These are phyloP conservation scores for Psephotus haematonotus DNA, from an alignment of 2,113 vertebrate species.

Conservation along the genomic window DNA sequence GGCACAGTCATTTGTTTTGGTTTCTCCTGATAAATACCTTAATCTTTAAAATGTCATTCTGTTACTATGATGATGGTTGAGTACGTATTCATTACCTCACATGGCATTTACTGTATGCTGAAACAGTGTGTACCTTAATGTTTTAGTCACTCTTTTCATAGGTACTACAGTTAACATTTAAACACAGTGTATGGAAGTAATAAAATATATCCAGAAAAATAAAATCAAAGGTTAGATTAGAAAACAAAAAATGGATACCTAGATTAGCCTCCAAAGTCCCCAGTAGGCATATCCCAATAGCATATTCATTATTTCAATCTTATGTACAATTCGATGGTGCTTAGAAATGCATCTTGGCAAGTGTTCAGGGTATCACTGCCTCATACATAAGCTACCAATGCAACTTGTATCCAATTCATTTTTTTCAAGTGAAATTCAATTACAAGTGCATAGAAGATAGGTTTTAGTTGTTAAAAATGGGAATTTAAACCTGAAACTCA, in stretches of 20 bases:
- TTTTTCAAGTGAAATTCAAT: neutral
- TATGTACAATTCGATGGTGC: neutral
- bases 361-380: neutral
- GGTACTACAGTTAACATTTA: neutral
- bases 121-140: too few species aligned
- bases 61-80: neutral
- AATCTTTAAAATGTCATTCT: neutral
- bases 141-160: neutral
- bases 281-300: neutral
- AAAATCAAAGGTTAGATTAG: neutral
- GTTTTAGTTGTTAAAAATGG: neutral
- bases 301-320: neutral
- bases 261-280: neutral
- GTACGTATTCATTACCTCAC: neutral
- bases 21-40: neutral
- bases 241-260: neutral
- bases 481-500: neutral
- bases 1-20: neutral
- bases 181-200: rapidly evolving
- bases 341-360: neutral
- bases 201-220: neutral
- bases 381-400: neutral
- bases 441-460: neutral
- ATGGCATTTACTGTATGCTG: neutral
- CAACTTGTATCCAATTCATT: neutral